Base-by-base conservation (phyloP, 1,140 invertebrate genomes). In the Tetragonula clypearis region DNA sequence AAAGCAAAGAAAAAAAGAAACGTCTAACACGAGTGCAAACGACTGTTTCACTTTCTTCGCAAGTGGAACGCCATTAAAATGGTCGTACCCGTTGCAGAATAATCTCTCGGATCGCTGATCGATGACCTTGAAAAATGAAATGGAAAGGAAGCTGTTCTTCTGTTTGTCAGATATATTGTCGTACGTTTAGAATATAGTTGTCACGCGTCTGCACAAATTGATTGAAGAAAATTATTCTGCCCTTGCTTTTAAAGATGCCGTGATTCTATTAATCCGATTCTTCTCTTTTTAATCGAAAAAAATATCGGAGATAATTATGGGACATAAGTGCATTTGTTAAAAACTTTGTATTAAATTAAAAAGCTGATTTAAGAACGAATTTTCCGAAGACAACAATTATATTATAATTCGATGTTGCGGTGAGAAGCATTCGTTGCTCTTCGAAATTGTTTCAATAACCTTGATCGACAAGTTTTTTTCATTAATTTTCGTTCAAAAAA, bases 21-120 rank as follows among this genome's bases (percentile, higher is more conserved):
- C 87, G 72, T 74, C 79, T 69, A 3, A 21, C 74, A 14, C 35
- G 35, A 41, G 35, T 41, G 66, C 35, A 60, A 84, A 84, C 68
- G 82, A 79, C 75, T 35, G 41, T 72, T 84, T 84, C 66, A 8
- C 56, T 23, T 71, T 62, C 55, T 62, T 62, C 15, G 30, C 75
- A 1, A 41, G 66, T 60, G 41, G 66, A 77, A 35, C 26, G 41
- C 21, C 21, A 11, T 62, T 55, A 62, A 14, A 68, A 62, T 11
- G 53, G 21, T 58, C 66, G 66, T 30, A 62, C 11, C 30, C 15
- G 1, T 58, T 56, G 56, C n/a, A 23, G 55, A 35, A 69, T 71
- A 41, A 55, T 79, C 77, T 66, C 53, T 62, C 4, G 15, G 62
- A 21, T n/a, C 62, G 49, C 23, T 55, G 62, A 56, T 60, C 53